Evolutionary conservation across 2,888 invertebrate species (phyloP).

Genomic region (Cheiracanthium punctorium): DNA sequence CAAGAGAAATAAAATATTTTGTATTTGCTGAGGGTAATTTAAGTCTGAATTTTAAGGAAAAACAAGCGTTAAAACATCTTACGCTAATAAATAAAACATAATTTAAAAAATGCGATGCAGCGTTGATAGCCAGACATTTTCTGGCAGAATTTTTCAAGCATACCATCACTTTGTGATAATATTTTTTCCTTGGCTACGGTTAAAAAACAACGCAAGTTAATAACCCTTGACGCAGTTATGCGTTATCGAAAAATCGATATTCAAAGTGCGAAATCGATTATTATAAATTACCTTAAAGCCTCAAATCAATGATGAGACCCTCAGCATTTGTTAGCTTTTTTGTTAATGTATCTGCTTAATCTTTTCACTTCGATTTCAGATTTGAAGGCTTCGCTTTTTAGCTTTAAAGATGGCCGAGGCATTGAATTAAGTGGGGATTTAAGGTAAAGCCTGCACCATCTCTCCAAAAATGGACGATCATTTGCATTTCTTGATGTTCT

Average conservation of each 20-base stretch:
- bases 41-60: too few species aligned
- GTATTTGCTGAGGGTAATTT: too few species aligned
- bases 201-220: not conserved
- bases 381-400: not conserved
- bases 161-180: too few species aligned
- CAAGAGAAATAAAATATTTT: too few species aligned
- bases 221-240: not conserved
- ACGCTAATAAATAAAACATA: too few species aligned
- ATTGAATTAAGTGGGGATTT: not conserved
- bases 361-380: slow-evolving; percentile 4
- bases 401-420: not conserved
- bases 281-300: slow-evolving; percentile 5
- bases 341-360: not conserved
- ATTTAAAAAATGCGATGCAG: too few species aligned
- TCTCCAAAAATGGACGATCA: not conserved
- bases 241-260: slow-evolving; percentile 3
- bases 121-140: too few species aligned
- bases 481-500: not conserved
- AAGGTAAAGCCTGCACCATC: not conserved
- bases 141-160: too few species aligned
- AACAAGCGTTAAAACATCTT: too few species aligned
- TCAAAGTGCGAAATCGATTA: slow-evolving; percentile 2
- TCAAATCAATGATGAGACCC: not conserved
- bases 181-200: too few species aligned
- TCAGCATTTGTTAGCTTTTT: not conserved